Base-by-base conservation (phyloP, 2,888 invertebrate genomes). In the Pristionchus exspectatus region DNA sequence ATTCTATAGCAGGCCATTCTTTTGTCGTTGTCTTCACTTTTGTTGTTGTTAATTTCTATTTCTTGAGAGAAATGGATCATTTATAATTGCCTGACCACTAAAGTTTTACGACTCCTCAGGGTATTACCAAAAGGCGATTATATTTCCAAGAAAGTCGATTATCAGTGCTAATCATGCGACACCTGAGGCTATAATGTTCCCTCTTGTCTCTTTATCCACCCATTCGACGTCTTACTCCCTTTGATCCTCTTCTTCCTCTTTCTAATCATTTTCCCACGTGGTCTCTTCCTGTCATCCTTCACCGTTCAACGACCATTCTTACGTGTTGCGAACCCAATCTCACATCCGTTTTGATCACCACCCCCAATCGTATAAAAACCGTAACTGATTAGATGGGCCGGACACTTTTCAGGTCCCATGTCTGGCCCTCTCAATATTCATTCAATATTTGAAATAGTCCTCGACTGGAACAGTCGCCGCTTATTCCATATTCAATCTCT, bases 221-320 rank as follows among this genome's bases (percentile, higher is more conserved):
- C 69, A 14, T 69, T 74, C 18, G 38, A 33, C 74, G 33, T 21
- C 9, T 16, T 30, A 14, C 33, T 33, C 74, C 21, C 74, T 74
- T 33, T 74, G 74, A 21, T 74, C 74, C 14, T 38, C 33, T 14
- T 72, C 30, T 33, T 30, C 72, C 33, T 74, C 74, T 33, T 59
- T 21, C 38, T 74, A 33, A 38, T 74, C 74, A 74, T 74, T 24
- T 30, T 21, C 30, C 74, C 74, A 74, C 74, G 74, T 74, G 74
- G 33, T 33, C n/a, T 33, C 66, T 66, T 66, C 59, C 59, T 59
- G 59, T 59, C 59, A 59, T 21, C 59, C 24, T 27, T 27, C 74
- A 33, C 33, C 74, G 74, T 74, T 74, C 74, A 74, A 18, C 74
- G 74, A 33, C 33, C 74, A 21, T 38, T 4, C 24, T 74, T 30